Percentiles rank a stretch among this genome's conserved stretches.
phyloP scores from a whole-genome alignment of 2,888 invertebrate genomes.

The Dorcus parallelipipedus region DNA sequence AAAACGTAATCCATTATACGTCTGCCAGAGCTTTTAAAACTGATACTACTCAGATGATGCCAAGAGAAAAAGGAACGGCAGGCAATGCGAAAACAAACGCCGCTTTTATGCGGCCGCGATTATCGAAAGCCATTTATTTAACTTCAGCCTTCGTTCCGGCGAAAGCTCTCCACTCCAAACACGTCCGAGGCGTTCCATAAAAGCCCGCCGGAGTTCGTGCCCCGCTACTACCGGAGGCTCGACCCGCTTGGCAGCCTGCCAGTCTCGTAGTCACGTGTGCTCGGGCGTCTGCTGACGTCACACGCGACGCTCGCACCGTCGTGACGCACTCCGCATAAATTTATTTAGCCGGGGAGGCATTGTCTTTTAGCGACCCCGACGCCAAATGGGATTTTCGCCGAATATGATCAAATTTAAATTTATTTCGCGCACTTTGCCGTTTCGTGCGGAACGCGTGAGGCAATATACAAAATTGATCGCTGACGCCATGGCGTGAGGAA shows the following conservation, averaged over 20 bases:
- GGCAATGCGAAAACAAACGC: not conserved
- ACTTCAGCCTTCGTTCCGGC: not conserved
- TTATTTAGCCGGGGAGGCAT: not conserved
- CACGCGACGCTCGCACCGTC: conserved; percentile 18
- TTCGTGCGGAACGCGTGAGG: too few species aligned
- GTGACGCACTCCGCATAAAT: conserved; percentile 5
- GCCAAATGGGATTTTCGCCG: too few species aligned
- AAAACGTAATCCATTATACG: too few species aligned
- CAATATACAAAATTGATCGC: too few species aligned
- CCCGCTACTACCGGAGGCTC: conserved; percentile 10
- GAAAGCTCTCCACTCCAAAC: conserved; percentile 9
- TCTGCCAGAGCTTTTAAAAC: too few species aligned
- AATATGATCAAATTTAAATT: too few species aligned
- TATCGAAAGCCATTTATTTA: not conserved
- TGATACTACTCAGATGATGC: too few species aligned
- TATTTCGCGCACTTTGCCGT: too few species aligned
- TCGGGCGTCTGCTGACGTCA: conserved; percentile 25
- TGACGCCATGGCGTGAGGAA: too few species aligned
- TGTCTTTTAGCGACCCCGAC: not conserved
- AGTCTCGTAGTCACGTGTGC: conserved; percentile 22
- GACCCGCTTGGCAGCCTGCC: conserved; percentile 17
- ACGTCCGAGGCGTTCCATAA: conserved; percentile 4
- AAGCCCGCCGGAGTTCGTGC: conserved; percentile 3
- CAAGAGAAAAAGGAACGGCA: too few species aligned
- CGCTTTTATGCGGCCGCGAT: not conserved